Evolutionary conservation across 1,140 invertebrate species (phyloP).

Genomic region (Campoletis sonorensis): DNA sequence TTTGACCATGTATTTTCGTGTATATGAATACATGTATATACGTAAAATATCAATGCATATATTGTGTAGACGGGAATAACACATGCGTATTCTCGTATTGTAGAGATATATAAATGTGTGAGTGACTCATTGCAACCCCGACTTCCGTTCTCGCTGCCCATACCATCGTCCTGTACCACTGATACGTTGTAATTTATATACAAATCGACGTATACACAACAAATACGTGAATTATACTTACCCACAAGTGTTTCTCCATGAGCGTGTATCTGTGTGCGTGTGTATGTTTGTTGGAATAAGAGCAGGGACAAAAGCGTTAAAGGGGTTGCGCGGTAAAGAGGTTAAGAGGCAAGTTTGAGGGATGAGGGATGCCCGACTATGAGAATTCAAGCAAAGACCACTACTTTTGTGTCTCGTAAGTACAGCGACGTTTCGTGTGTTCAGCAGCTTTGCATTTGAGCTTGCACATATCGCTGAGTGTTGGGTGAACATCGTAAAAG

Average conservation of each 20-base stretch:
- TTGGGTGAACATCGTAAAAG: constrained; percentile 35
- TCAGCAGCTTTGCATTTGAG: constrained; percentile 57
- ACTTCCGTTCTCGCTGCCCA: constrained; percentile 5
- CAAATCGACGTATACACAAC: constrained; percentile 48
- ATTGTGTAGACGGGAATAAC: background rate
- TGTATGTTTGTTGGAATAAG: background rate
- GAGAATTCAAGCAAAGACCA: background rate
- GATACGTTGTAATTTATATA: constrained; percentile 52
- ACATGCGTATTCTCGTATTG: constrained; percentile 11
- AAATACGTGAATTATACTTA: constrained; percentile 53
- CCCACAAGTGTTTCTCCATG: constrained; percentile 7
- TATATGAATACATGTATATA: background rate
- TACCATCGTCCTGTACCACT: constrained; percentile 21
- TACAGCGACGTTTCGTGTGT: constrained; percentile 61
- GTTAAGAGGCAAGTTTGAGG: constrained; percentile 1
- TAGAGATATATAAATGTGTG: constrained; percentile 14
- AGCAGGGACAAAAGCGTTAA: background rate
- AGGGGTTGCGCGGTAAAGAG: constrained; percentile 15
- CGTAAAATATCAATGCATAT: constrained; percentile 6
- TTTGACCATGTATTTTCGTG: constrained; percentile 24
- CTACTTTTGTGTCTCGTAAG: constrained; percentile 56
- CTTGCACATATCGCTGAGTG: constrained; percentile 6
- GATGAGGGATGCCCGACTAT: constrained; percentile 26
- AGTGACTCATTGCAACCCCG: constrained; percentile 19
- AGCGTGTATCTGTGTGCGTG: background rate